A percentile compares a stretch with the other conserved stretches of the same genome.
Conservation (phyloP, 2,113 vertebrate genomes). For the Tor tambroides region DNA sequence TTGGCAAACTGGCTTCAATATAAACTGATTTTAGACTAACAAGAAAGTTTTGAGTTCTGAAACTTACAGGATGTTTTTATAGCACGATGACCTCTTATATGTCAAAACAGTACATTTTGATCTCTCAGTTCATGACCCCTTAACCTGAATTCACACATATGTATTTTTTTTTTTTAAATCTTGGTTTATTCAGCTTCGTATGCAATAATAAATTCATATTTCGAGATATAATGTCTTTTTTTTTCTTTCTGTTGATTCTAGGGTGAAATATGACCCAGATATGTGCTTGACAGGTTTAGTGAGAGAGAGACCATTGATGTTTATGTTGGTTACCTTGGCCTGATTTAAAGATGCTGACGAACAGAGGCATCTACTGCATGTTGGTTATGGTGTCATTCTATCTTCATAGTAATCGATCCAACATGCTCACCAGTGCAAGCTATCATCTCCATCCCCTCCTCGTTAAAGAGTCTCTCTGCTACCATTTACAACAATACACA, state of each 20-base stretch:
- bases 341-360: constrained; percentile 29
- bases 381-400: constrained; percentile 27
- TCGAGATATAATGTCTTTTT: background rate
- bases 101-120: no score
- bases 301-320: background rate
- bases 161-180: no score
- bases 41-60: no score
- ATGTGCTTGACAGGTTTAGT: constrained; percentile 9
- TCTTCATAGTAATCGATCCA: constrained; percentile 29
- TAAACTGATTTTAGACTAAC: no score
- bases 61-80: no score
- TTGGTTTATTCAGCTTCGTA: background rate
- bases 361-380: constrained; percentile 30
- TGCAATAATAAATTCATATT: no score
- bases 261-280: background rate
- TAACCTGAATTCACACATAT: no score
- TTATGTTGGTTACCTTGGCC: background rate
- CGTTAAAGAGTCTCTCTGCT: constrained; percentile 10
- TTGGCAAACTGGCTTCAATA: no score
- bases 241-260: background rate
- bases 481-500: constrained; percentile 56
- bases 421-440: constrained; percentile 3
- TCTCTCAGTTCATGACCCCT: no score
- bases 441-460: constrained; percentile 14
- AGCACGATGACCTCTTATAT: no score